Conservation (phyloP, 35 echinoderm and acorn worm species). For the Ophioderma brevispina region DNA sequence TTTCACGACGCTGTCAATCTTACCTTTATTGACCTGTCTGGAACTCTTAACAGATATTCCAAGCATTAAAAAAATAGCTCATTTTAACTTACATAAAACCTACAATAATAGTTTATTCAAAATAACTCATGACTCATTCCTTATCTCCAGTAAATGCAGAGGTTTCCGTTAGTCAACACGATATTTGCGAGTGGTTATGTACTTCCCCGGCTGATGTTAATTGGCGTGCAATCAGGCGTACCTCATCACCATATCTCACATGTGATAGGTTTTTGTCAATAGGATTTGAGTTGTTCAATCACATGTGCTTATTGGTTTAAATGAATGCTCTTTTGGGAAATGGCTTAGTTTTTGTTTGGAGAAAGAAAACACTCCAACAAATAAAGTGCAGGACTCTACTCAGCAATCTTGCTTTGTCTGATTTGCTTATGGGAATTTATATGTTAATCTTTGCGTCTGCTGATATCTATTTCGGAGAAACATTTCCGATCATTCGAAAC, state of each 20-base stretch:
- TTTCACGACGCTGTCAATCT: neutral
- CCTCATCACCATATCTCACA: neutral
- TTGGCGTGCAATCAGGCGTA: neutral
- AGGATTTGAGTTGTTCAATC: neutral
- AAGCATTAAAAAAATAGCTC: neutral
- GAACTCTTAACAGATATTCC: neutral
- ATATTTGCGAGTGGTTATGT: neutral
- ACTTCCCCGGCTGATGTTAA: neutral
- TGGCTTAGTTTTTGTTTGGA: neutral
- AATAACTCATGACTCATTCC: neutral
- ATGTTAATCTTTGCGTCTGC: constrained; percentile 12
- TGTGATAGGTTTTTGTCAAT: neutral
- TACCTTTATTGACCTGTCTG: neutral
- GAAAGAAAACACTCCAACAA: neutral
- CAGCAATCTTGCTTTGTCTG: constrained; percentile 51
- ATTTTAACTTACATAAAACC: neutral
- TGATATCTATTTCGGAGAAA: neutral
- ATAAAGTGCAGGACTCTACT: neutral
- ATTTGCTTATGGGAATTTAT: constrained; percentile 61
- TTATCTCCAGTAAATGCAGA: neutral
- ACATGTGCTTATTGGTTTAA: neutral
- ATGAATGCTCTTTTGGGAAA: neutral
- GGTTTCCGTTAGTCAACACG: neutral
- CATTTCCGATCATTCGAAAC: neutral
- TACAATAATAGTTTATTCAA: neutral